Evolutionary conservation across 1,140 invertebrate genomes (phyloP).

Genomic region (Leguminivora glycinivorella): DNA sequence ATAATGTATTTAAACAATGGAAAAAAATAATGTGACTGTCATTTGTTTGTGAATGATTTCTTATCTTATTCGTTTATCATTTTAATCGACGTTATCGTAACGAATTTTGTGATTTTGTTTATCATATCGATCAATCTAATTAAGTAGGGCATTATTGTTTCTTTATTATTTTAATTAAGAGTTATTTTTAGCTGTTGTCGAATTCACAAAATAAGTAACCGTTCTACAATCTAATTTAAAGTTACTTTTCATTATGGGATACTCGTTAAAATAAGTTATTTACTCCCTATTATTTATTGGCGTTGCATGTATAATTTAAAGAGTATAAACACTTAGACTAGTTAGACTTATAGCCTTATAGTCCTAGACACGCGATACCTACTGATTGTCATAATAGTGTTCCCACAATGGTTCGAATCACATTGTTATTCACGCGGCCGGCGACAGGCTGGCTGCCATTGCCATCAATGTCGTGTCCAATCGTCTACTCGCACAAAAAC

Average conservation of each 20-base stretch:
- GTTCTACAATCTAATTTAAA: too few relatives aligned
- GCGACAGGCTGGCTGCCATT: slow-evolving; percentile 37
- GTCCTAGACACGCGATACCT: not conserved
- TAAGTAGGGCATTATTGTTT: not conserved
- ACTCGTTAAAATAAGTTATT: too few relatives aligned
- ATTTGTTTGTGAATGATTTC: not conserved
- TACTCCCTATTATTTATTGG: too few relatives aligned
- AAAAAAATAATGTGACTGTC: not conserved
- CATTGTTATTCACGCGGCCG: slow-evolving; percentile 25
- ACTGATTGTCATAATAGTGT: not conserved
- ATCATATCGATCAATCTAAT: slow-evolving; percentile 15
- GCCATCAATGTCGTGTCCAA: slow-evolving; percentile 43
- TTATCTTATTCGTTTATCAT: slow-evolving; percentile 10
- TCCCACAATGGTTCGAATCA: slow-evolving; percentile 13
- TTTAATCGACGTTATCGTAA: slow-evolving; percentile 16
- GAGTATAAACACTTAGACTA: too few relatives aligned
- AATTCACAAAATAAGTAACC: too few relatives aligned
- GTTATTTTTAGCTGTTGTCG: too few relatives aligned
- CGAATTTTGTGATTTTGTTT: not conserved
- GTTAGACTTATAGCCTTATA: not conserved
- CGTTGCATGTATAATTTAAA: too few relatives aligned
- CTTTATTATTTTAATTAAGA: not conserved
- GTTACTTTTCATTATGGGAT: too few relatives aligned
- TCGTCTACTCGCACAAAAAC: slow-evolving; percentile 29
- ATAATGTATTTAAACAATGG: not conserved